These are phyloP conservation scores for Hirtodrosophila histrioides DNA, from an alignment of 2,888 invertebrate genomes.

Conservation along the genomic window DNA sequence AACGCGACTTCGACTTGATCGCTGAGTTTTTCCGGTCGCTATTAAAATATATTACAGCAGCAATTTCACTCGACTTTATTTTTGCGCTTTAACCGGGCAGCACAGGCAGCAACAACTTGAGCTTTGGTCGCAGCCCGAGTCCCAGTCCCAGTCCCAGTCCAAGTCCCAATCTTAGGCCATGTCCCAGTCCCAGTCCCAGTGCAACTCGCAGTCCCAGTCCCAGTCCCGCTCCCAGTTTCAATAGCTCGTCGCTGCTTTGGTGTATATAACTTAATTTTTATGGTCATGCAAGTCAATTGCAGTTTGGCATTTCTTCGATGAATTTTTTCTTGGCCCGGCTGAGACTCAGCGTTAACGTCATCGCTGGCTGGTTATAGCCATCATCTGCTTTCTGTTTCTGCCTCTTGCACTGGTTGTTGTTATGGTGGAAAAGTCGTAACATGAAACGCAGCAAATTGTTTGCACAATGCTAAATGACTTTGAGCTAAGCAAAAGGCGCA, in stretches of 20 bases:
- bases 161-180: not conserved
- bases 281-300: conserved; percentile 81
- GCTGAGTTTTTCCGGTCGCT: conserved; percentile 57
- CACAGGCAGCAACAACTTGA: conserved; percentile 13
- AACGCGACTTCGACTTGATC: conserved; percentile 28
- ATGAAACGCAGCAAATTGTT: conserved; percentile 75
- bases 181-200: conserved; percentile 1
- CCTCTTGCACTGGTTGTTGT: conserved; percentile 45
- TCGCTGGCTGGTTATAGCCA: conserved; percentile 42
- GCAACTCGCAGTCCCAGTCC: not conserved
- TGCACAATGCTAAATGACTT: conserved; percentile 66
- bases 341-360: conserved; percentile 21
- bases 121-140: conserved; percentile 1
- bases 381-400: conserved; percentile 48
- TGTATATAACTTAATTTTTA: conserved; percentile 82
- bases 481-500: conserved; percentile 36
- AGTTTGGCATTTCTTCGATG: conserved; percentile 80
- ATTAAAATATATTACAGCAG: conserved; percentile 79
- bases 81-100: conserved; percentile 61
- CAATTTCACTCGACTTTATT: conserved; percentile 76
- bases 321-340: conserved; percentile 40
- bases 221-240: conserved; percentile 8
- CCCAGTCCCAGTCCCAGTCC: not conserved
- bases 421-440: conserved; percentile 64
- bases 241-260: conserved; percentile 44